Base-by-base conservation (phyloP, 2,113 vertebrate species). In the Rhodinocichla rosea region DNA sequence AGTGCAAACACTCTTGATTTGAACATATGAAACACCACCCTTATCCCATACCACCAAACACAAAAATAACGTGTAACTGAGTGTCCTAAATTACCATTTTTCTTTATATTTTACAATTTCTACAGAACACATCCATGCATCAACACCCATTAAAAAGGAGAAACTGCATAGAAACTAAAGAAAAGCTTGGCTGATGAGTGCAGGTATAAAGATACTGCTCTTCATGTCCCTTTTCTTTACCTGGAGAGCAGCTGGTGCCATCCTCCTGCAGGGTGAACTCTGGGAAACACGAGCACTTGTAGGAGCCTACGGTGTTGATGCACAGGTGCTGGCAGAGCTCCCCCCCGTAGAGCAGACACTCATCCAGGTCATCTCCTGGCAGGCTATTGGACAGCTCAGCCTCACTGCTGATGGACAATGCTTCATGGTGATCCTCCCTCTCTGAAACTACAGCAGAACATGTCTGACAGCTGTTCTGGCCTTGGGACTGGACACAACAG, bases 261-360 rank as follows among this genome's bases (percentile, higher is more conserved):
- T 99, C 99, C 0, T 92, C 98, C 95, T 98, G 98, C 91, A 99
- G 97, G 7, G 70, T 84, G 96, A 98, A 99, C 62, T 98, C 98
- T 0, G 98, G 98, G 82, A 98, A 98, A 77, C 99, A 99, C 6
- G 97, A 97, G 33, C 99, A 99, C 94, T 69, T 98, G 94, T 99
- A 99, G 24, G 99, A 99, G 67, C 98, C 98, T 92, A 97, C 97
- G 0, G 98, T 98, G 94, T 99, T 99, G 97, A 98, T 97, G 92
- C 99, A 99, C 4, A 98, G 83, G 32, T 98, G 98, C 93, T 98
- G 98, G 45, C 98, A 98, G 87, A 99, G 98, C 62, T 98, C 98
- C 26, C 97, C 98, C 0, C 94, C 97, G 5, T 98, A 97, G 21
- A 98, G 84, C 64, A 98, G 97, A 49, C 99, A 99, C 95, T 98